Evolutionary conservation across 2,888 invertebrate species (phyloP).

Genomic region (Petrophora chlorosata): DNA sequence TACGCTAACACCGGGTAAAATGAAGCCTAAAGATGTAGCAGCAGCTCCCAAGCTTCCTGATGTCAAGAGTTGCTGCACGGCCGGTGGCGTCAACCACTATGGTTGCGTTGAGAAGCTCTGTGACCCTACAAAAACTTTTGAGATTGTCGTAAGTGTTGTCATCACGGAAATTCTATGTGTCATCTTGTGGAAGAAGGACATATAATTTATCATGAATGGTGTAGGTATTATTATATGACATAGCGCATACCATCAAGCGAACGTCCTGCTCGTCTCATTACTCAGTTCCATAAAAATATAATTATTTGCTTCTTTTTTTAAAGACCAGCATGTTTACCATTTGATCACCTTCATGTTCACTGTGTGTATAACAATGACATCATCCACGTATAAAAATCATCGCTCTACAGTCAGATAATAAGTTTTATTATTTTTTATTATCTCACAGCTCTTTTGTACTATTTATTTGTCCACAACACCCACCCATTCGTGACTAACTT

Average conservation of each 20-base stretch:
- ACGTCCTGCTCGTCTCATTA: no score
- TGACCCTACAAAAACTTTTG: constrained; percentile 86
- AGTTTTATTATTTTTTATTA: no score
- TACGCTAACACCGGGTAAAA: constrained; percentile 87
- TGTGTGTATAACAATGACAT: not conserved
- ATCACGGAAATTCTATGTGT: constrained; percentile 6
- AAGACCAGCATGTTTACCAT: no score
- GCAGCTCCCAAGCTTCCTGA: constrained; percentile 89
- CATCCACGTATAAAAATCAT: constrained; percentile 3
- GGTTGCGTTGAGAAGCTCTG: constrained; percentile 91
- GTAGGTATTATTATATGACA: no score
- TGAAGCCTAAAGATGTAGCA: constrained; percentile 82
- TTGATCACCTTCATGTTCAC: no score
- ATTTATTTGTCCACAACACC: constrained; percentile 19
- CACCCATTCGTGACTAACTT: constrained; percentile 71
- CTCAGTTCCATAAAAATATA: no score
- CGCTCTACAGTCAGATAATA: not conserved
- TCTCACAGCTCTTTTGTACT: not conserved
- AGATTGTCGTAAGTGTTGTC: constrained; percentile 69
- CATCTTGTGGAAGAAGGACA: no score
- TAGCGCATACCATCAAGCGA: no score
- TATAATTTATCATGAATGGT: no score
- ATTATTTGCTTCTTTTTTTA: no score
- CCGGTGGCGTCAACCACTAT: constrained; percentile 88
- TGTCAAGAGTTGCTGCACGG: constrained; percentile 88